A percentile compares a stretch with the other conserved stretches of the same genome.
These are phyloP conservation scores for Cephalopterus ornatus DNA, from an alignment of 2,113 vertebrate species.

Conservation along the genomic window DNA sequence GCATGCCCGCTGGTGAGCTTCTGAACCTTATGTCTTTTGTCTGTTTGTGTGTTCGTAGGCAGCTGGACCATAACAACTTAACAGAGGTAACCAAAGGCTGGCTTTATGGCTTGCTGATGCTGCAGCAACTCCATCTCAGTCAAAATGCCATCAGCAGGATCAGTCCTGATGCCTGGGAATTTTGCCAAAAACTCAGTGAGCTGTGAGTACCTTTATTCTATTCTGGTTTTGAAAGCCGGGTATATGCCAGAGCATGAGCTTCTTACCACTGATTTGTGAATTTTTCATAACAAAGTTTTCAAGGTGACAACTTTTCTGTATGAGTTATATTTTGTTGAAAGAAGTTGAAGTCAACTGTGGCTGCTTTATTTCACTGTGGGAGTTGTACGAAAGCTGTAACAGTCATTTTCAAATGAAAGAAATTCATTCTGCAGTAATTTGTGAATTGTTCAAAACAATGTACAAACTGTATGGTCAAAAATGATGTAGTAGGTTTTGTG, in stretches of 20 bases:
- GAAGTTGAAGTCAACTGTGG: not conserved
- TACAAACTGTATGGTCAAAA: not conserved
- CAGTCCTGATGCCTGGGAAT: slow-evolving; percentile 94
- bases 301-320: slow-evolving; percentile 45
- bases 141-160: slow-evolving; percentile 93
- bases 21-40: not conserved
- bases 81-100: slow-evolving; percentile 96
- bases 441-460: not conserved
- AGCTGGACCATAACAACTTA: slow-evolving; percentile 95
- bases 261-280: slow-evolving; percentile 70
- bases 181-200: slow-evolving; percentile 94
- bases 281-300: slow-evolving; percentile 77
- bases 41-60: slow-evolving; percentile 73
- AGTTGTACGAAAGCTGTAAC: not conserved
- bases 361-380: not conserved
- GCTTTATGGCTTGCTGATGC: slow-evolving; percentile 92
- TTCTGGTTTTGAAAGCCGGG: slow-evolving; percentile 40
- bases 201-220: slow-evolving; percentile 86
- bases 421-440: not conserved
- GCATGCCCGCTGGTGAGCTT: not conserved
- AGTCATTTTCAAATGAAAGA: slow-evolving; percentile 16
- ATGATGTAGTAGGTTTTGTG: not conserved
- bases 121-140: slow-evolving; percentile 93
- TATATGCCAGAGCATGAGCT: slow-evolving; percentile 68
- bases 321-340: slow-evolving; percentile 7